Base-by-base conservation (phyloP, 2,888 invertebrate genomes). In the Yponomeuta evonymella region DNA sequence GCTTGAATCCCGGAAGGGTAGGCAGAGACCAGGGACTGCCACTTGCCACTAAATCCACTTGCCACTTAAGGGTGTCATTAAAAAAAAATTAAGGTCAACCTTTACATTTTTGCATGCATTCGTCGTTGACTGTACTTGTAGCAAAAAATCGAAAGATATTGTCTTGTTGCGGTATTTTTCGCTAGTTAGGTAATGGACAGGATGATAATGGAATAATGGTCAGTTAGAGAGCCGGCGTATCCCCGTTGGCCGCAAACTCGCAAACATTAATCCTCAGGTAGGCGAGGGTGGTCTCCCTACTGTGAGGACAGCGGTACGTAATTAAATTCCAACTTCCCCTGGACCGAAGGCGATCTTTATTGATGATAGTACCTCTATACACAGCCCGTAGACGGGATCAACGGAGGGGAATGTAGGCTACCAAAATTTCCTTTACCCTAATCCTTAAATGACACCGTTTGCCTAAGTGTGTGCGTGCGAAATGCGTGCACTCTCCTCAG, bases 261-360 rank as follows among this genome's bases (percentile, higher is more conserved):
- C 74, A 70, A 71, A 73, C 72, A 78, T 79, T 78, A 78, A 78
- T 81, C 80, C 78, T 75, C 70, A 70, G 76, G 76, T 78, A 74
- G 73, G 11, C 29, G 48, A 73, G 79, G 76, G 80, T 75, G 74
- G 75, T 73, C 69, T 23, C 69, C 72, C 72, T 72, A 72, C 77
- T 1, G 43, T 43, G 81, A 78, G 81, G 84, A 84, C 82, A 83
- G 76, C 78, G 78, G 79, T 75, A 76, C 80, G 83, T 89, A 89
- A 90, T 89, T 87, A 88, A 87, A 90, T 88, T 88, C 86, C 83
- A 73, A 76, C 75, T 76, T 78, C 70, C 75, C 73, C 71, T 67
- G 70, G 67, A 63, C 76, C 75, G 69, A 75, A 79, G 81, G 80
- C 67, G 67, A 67, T 67, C 67, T 67, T 67, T 48, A 48, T 48